These are phyloP conservation scores for Clarias macrocephalus DNA, from an alignment of 2,113 vertebrate species.

Conservation along the genomic window DNA sequence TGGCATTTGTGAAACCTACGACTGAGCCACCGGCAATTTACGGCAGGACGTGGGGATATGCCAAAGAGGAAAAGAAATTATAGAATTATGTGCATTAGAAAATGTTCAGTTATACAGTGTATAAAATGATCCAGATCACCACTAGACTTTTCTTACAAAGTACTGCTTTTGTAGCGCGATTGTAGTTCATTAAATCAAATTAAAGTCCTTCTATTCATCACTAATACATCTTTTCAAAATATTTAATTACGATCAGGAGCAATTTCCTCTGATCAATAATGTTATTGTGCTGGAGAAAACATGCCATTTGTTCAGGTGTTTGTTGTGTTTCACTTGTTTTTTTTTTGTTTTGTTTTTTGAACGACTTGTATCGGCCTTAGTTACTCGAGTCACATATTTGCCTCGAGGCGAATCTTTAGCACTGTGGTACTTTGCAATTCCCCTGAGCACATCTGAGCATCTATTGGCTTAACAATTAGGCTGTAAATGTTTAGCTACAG, in stretches of 20 bases:
- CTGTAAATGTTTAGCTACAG: slow-evolving; percentile 30
- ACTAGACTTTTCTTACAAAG: slow-evolving; percentile 16
- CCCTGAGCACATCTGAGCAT: slow-evolving; percentile 11
- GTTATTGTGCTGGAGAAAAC: no score
- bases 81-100: background rate
- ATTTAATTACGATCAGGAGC: background rate
- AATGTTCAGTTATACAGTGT: background rate
- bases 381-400: background rate
- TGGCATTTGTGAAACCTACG: no score
- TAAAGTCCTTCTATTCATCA: slow-evolving; percentile 23
- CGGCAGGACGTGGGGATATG: slow-evolving; percentile 20
- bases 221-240: slow-evolving; percentile 4
- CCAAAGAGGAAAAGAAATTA: slow-evolving; percentile 17
- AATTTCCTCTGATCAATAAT: background rate
- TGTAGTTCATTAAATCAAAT: slow-evolving; percentile 39
- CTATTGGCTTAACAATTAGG: slow-evolving; percentile 11
- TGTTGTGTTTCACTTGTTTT: background rate
- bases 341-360: background rate
- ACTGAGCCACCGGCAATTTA: slow-evolving; percentile 39
- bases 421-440: slow-evolving; percentile 16
- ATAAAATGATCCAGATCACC: background rate
- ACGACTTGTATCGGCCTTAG: background rate
- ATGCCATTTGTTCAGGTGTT: background rate
- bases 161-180: slow-evolving; percentile 14
- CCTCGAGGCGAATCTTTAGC: background rate